Evolutionary conservation across 2,888 invertebrate genomes (phyloP).

Genomic region (Laothoe populi): DNA sequence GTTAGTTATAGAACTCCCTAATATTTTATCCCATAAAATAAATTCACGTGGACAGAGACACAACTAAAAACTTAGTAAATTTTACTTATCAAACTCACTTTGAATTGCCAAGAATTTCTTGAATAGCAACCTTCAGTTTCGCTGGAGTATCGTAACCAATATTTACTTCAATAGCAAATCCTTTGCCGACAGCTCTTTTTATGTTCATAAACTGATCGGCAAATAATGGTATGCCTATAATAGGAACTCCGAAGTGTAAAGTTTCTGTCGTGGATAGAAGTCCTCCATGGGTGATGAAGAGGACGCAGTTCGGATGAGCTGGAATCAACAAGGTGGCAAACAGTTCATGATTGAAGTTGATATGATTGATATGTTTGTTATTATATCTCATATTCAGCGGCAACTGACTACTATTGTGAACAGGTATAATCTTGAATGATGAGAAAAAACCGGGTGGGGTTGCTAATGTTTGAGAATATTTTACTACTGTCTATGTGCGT

Average conservation of each 20-base stretch:
- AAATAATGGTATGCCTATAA: slow-evolving; percentile 58
- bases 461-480: too few relatives aligned
- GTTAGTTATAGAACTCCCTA: too few relatives aligned
- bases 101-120: slow-evolving; percentile 42
- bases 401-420: too few relatives aligned
- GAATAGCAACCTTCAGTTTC: slow-evolving; percentile 47
- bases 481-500: too few relatives aligned
- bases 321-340: slow-evolving; percentile 36
- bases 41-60: too few relatives aligned
- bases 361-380: too few relatives aligned
- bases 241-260: slow-evolving; percentile 54
- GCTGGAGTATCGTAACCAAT: slow-evolving; percentile 42
- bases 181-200: slow-evolving; percentile 48
- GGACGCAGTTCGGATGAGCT: slow-evolving; percentile 58
- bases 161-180: slow-evolving; percentile 50
- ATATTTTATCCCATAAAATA: too few relatives aligned
- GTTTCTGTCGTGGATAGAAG: slow-evolving; percentile 57
- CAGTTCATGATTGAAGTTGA: background rate
- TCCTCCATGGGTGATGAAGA: slow-evolving; percentile 65
- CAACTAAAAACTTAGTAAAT: too few relatives aligned
- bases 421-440: too few relatives aligned
- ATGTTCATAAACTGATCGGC: slow-evolving; percentile 60
- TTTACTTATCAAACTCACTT: slow-evolving; percentile 39
- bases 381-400: too few relatives aligned
- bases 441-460: too few relatives aligned